A percentile compares a stretch with the other conserved stretches of the same genome.
Evolutionary conservation across 2,113 vertebrate genomes (phyloP).

Genomic region (Suncus etruscus): DNA sequence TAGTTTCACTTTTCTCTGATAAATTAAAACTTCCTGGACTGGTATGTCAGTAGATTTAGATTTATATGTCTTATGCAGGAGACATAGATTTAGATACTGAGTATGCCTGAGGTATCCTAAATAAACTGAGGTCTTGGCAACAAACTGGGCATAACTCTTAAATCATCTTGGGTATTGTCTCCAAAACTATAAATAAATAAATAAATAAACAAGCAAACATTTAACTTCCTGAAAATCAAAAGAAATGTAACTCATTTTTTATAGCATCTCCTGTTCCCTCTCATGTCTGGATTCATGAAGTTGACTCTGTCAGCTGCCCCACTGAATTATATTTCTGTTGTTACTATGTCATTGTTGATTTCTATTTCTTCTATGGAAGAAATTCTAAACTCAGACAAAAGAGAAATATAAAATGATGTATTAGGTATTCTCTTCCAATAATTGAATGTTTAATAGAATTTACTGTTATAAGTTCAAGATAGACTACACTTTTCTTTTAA

Average conservation of each 20-base stretch:
- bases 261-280: background rate
- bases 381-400: background rate
- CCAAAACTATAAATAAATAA: too few relatives aligned
- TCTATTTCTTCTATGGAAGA: background rate
- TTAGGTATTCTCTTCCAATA: background rate
- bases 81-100: too few relatives aligned
- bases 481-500: background rate
- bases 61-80: too few relatives aligned
- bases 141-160: too few relatives aligned
- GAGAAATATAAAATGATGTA: background rate
- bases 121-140: too few relatives aligned
- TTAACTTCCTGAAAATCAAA: slow-evolving; percentile 21
- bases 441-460: background rate
- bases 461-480: background rate
- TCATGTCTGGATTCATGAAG: background rate
- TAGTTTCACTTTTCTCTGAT: slow-evolving; percentile 25
- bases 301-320: background rate
- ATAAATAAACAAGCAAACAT: background rate
- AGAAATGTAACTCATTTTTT: background rate
- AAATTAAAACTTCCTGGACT: background rate
- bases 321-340: background rate
- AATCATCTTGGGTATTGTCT: too few relatives aligned
- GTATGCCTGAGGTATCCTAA: too few relatives aligned
- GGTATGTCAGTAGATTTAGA: too few relatives aligned
- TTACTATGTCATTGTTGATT: background rate